Base-by-base conservation (phyloP, 2,888 invertebrate genomes). In the Molorchus minor region DNA sequence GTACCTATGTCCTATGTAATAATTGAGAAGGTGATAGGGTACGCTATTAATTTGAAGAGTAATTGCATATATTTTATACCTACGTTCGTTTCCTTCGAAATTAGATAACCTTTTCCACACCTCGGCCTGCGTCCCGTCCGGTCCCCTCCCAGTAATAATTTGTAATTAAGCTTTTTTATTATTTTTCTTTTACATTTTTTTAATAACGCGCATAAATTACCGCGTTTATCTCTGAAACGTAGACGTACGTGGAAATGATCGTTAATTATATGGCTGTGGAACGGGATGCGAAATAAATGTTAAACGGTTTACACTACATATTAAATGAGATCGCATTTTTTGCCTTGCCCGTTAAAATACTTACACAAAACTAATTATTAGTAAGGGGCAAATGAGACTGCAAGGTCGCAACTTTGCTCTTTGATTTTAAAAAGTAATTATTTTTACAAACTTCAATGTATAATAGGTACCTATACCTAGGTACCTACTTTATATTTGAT, bases 301-400 rank as follows among this genome's bases (percentile, higher is more conserved):
- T 46, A 46, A 46, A 46, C 17, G 46, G 46, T 46, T 46, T 46
- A 46, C 46, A 19, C 46, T 46, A 46, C 35, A 46, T 46, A 46
- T 46, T 46, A 46, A 33, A 46, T 46, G 33, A 17, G 46, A 46
- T 35, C 35, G 10, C 35, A 35, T 35, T 46, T 33, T 46, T 46
- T 33, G 33, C 33, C 33, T 15, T 46, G 19, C 46, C 35, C 20
- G 35, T 46, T 46, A 46, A 46, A 46, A 35, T 46, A 46, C 45
- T 29, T 29, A 30, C 13, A 7, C 16, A 41, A 41, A 41, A 41
- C 2, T 41, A 41, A 41, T 41, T 41, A 41, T 20, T 19, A 20
- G 41, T 21, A 20, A 41, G 10, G 10, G 13, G n/a, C n/a, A n/a
- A n/a, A n/a, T n/a, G n/a, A n/a, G n/a, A n/a, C n/a, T n/a, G n/a